Evolutionary conservation across 2,888 invertebrate species (phyloP), one percentile per base, ranked within the genome.

Genomic region (Thyatira batis): DNA sequence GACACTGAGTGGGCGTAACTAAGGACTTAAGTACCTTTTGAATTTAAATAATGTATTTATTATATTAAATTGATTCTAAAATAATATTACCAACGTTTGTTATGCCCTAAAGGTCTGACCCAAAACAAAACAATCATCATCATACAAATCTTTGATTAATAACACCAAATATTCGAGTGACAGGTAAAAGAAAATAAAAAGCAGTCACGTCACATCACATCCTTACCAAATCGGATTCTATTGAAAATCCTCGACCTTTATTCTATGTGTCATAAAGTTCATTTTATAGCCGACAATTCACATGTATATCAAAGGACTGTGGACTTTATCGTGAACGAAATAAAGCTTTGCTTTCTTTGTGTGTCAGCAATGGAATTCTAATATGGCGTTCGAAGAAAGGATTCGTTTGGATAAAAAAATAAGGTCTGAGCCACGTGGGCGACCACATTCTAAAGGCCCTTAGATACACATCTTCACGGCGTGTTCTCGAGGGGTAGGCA

Each of bases 381-480:
- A 84, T 70, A 85, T 85, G 85, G 86, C 83, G 74, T 73, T 58
- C 64, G 68, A 76, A 80, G 84, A 79, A 86, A 84, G 85, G 87
- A 87, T 87, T 84, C 80, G 79, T 68, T 39, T 75, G 78, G 76
- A 79, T 80, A 82, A 86, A 88, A 89, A 89, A 87, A 85, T 80
- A 84, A 78, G 85, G 80, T 79, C 76, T 79, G 79, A 72, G 77
- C 79, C 79, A 80, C 78, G 86, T 85, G 87, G 87, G 89, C 82
- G 87, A 83, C 75, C 78, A 73, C 72, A 71, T 78, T 78, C 73
- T 76, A 76, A 74, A 67, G 67, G 65, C 65, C 65, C 69, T 71
- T 70, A 68, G 73, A 76, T 76, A 76, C 67, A 71, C 69, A 76
- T 78, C 75, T 76, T 73, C 69, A 73, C 73, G 77, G 68, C 72